phyloP scores from a whole-genome alignment of 2,888 invertebrate genomes.

The Nudaria mundana region DNA sequence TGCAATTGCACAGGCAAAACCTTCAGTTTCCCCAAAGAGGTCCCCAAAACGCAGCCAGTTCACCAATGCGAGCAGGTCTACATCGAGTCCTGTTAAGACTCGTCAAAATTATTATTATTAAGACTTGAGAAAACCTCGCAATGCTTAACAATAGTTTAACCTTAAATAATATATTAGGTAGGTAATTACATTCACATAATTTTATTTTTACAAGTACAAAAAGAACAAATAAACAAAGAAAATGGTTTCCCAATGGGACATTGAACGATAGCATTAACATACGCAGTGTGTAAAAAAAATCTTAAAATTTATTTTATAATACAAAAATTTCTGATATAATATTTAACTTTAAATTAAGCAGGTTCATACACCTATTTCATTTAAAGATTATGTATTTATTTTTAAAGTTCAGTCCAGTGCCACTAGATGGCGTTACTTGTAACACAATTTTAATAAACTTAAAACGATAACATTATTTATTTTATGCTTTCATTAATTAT shows the following conservation, averaged over 20 bases:
- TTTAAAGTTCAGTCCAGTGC: not conserved
- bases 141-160: not conserved
- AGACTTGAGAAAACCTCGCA: not conserved
- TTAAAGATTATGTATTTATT: not conserved
- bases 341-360: not conserved
- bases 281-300: too few species aligned
- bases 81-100: too few species aligned
- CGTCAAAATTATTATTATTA: too few species aligned
- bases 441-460: not conserved
- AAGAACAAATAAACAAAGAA: constrained; percentile 4
- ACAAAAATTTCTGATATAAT: not conserved
- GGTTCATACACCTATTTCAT: not conserved
- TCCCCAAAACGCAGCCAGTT: too few species aligned
- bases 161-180: not conserved
- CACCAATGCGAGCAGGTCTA: too few species aligned
- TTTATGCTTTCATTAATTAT: too few species aligned
- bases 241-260: constrained; percentile 1
- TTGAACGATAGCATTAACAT: constrained; percentile 3
- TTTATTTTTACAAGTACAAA: constrained; percentile 2
- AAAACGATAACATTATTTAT: too few species aligned
- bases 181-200: constrained; percentile 1
- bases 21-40: too few species aligned
- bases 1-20: too few species aligned
- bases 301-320: constrained; percentile 3
- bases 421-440: constrained; percentile 1